Percentiles rank a stretch among this genome's conserved stretches.
These are phyloP conservation scores for Conus ventricosus DNA, from an alignment of 1,140 invertebrate genomes.

Conservation along the genomic window DNA sequence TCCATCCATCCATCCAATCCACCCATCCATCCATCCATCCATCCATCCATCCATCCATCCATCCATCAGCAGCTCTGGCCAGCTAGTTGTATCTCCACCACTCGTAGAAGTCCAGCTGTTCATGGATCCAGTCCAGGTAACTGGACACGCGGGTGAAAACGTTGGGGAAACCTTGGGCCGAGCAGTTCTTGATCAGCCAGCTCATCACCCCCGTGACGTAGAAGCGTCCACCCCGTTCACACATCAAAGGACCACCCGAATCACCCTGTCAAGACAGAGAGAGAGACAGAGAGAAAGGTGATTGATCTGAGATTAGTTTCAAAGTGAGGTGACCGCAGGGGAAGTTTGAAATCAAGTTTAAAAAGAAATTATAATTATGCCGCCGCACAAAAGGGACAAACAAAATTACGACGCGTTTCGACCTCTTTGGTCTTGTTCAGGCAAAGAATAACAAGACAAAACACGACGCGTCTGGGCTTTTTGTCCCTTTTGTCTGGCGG, in stretches of 20 bases:
- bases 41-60: too few relatives aligned
- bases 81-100: conserved; percentile 48
- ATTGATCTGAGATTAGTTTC: too few relatives aligned
- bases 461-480: too few relatives aligned
- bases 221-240: conserved; percentile 53
- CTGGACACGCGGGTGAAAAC: conserved; percentile 89
- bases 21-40: not conserved
- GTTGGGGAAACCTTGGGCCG: conserved; percentile 85
- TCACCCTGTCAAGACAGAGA: conserved; percentile 57
- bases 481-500: too few relatives aligned
- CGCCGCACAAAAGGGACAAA: too few relatives aligned
- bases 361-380: too few relatives aligned
- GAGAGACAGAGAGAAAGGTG: not conserved
- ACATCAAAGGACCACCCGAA: conserved; percentile 86
- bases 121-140: conserved; percentile 89
- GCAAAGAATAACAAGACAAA: too few relatives aligned
- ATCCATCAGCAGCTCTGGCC: too few relatives aligned
- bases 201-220: conserved; percentile 91
- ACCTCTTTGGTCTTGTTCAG: too few relatives aligned
- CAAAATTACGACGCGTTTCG: too few relatives aligned
- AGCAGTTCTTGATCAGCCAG: conserved; percentile 92
- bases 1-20: not conserved
- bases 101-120: conserved; percentile 52
- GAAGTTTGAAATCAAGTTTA: too few relatives aligned
- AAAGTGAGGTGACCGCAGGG: too few relatives aligned